Evolutionary conservation across 2,113 vertebrate species (phyloP), one percentile per base, ranked within the genome.

Genomic region (Aegithalos caudatus): DNA sequence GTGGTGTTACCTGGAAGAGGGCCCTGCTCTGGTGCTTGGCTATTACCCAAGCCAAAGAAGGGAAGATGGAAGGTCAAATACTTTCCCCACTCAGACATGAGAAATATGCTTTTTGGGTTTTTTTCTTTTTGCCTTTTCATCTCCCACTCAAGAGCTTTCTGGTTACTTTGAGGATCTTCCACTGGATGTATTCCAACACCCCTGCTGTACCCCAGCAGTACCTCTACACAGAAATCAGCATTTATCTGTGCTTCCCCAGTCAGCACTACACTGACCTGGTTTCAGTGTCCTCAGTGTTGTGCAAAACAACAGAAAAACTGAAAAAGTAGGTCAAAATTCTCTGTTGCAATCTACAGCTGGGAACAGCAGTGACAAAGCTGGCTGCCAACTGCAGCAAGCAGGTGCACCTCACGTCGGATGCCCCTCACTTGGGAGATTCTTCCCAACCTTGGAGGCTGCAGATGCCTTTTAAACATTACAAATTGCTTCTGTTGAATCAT

Each of bases 361-460:
- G 54, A 76, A 74, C 35, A 56, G 79, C 48, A 71, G 7, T 9
- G 24, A 51, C 86, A 81, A 51, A 90, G 53, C 54, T 79, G 62
- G 42, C 47, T 80, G 53, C 71, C 42, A 88, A 35, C 61, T 45
- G 15, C 0, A 0, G 37, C 33, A 35, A 72, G 87, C 40, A 71
- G 64, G 86, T 21, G 20, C 67, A 65, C 0, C 0, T 27, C 66
- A 33, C 0, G 0, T 61, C 25, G 7, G 53, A 54, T 42, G 38
- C 35, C 77, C 73, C 77, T 86, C 56, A 14, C 24, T 29, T 22
- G 24, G 58, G 69, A 89, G 45, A n/a, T 42, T 70, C 83, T 58
- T 70, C 45, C 69, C 77, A 70, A 57, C 31, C 33, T 50, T 12
- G 27, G 67, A 84, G 29, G 56, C 25, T 91, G 42, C 71, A 70